Percentiles rank a stretch among this genome's conserved stretches.
Conservation (phyloP, 2,888 invertebrate genomes). For the Leucophora obtusa region DNA sequence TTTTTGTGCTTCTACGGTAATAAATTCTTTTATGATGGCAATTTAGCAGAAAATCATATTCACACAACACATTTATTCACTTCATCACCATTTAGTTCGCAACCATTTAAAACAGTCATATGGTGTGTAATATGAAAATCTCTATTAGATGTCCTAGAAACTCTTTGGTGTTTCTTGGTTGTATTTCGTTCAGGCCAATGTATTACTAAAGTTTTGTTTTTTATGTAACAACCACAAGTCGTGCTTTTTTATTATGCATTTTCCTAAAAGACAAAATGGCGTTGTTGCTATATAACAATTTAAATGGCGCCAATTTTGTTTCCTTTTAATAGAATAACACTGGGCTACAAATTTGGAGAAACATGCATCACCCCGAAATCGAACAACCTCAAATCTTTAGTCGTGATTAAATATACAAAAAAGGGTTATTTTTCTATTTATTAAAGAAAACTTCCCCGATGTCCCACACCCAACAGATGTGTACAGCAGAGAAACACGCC, state of each 20-base stretch:
- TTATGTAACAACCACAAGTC: neutral
- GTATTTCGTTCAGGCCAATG: neutral
- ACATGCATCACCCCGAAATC: no score
- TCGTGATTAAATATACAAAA: no score
- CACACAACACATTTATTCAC: slow-evolving; percentile 17
- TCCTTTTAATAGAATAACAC: neutral
- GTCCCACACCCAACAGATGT: no score
- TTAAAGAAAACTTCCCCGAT: no score
- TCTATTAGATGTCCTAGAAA: neutral
- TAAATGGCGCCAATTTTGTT: slow-evolving; percentile 74
- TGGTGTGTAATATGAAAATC: neutral
- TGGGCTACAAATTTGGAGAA: no score
- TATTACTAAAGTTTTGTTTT: neutral
- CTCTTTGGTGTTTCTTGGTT: neutral
- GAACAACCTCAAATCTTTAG: no score
- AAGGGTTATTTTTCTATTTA: no score
- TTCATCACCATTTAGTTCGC: neutral
- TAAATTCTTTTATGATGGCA: slow-evolving; percentile 59
- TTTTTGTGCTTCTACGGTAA: slow-evolving; percentile 15
- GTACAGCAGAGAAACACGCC: no score
- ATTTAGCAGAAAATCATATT: slow-evolving; percentile 47
- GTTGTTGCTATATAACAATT: slow-evolving; percentile 73
- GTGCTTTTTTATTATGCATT: slow-evolving; percentile 25
- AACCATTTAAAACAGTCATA: slow-evolving; percentile 1
- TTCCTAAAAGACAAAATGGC: slow-evolving; percentile 37